Conservation (phyloP, 2,113 vertebrate species). For the Phalacrocorax carbo region DNA sequence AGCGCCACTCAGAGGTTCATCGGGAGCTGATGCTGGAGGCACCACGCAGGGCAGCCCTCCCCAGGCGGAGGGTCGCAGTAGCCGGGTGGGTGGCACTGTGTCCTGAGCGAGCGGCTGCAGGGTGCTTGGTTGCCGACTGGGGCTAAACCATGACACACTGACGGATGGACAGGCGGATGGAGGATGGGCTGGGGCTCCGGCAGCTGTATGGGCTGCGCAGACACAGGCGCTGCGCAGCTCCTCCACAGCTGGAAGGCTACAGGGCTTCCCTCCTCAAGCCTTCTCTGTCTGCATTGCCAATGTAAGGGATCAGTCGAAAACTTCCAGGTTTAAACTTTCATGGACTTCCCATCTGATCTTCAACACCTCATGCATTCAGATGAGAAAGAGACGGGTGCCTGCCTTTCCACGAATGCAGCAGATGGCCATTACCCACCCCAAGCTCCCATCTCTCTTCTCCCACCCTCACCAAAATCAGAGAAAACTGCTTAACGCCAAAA, state of each 20-base stretch:
- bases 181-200: background rate
- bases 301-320: background rate
- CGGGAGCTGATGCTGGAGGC: background rate
- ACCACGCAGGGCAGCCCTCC: background rate
- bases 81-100: background rate
- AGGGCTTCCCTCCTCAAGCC: background rate
- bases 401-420: fast-evolving
- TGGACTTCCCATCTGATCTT: background rate
- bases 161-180: fast-evolving
- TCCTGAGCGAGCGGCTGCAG: too few relatives aligned
- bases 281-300: background rate
- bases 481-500: background rate
- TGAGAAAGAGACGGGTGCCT: background rate
- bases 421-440: background rate
- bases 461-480: background rate
- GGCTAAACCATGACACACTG: background rate
- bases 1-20: background rate
- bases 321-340: background rate
- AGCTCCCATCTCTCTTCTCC: background rate
- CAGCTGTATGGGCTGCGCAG: background rate
- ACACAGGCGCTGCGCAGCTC: background rate
- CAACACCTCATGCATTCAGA: background rate
- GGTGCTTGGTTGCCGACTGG: too few relatives aligned
- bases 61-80: fast-evolving
- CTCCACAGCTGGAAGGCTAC: background rate